phyloP scores from a whole-genome alignment of 2,888 invertebrate genomes.

The Melinaea marsaeus region DNA sequence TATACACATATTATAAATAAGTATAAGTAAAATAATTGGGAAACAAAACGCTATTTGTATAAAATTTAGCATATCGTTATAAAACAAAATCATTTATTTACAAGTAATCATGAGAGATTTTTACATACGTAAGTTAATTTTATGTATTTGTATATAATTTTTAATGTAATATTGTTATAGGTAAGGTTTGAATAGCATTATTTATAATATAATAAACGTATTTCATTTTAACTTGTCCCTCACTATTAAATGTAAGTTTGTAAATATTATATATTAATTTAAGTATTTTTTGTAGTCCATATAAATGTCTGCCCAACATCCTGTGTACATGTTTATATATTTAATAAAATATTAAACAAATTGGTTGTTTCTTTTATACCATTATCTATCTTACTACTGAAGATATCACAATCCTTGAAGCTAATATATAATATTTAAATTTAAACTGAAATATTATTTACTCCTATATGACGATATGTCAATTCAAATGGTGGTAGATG shows the following conservation, averaged over 20 bases:
- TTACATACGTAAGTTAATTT: neutral
- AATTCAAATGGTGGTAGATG: too few species aligned
- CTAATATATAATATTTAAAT: too few species aligned
- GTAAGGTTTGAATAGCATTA: neutral
- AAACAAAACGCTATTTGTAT: conserved; percentile 75
- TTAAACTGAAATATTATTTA: too few species aligned
- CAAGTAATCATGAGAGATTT: neutral
- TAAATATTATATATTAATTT: neutral
- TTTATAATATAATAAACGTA: conserved; percentile 2
- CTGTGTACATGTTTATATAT: conserved; percentile 38
- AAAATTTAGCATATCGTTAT: conserved; percentile 62
- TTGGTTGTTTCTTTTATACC: conserved; percentile 9
- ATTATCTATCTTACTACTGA: neutral
- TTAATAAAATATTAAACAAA: conserved; percentile 37
- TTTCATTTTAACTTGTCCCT: neutral
- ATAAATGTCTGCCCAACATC: conserved; percentile 13
- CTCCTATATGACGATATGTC: too few species aligned
- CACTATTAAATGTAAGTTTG: too few species aligned
- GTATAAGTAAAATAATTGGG: conserved; percentile 51
- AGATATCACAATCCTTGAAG: too few species aligned
- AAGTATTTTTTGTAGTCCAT: conserved; percentile 5
- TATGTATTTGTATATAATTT: neutral
- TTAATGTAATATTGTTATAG: neutral
- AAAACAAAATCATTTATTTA: conserved; percentile 21
- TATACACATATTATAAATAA: conserved; percentile 24